Evolutionary conservation across 2,113 vertebrate species (phyloP).

Genomic region (Lampris megalopsis): DNA sequence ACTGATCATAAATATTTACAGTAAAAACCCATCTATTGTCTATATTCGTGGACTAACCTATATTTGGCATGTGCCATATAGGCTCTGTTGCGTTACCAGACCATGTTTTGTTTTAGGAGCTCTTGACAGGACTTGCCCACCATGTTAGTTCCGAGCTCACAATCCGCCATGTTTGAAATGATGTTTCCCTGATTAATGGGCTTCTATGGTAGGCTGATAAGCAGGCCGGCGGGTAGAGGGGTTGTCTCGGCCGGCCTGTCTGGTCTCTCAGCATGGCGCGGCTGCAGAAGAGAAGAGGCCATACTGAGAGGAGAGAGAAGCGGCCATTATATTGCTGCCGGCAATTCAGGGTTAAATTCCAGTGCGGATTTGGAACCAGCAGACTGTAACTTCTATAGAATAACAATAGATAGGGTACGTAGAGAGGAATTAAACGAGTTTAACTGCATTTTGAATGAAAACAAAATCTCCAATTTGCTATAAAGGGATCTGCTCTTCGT

Average conservation of each 20-base stretch:
- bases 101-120: constrained; percentile 1
- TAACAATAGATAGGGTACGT: constrained; percentile 56
- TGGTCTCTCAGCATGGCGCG: constrained; percentile 41
- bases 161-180: constrained; percentile 44
- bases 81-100: not conserved
- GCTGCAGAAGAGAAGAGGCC: constrained; percentile 62
- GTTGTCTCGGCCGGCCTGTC: constrained; percentile 32
- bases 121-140: constrained; percentile 44
- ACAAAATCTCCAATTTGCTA: constrained; percentile 14
- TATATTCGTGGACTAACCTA: not conserved
- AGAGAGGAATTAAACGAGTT: constrained; percentile 31
- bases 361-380: constrained; percentile 73
- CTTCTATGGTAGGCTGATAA: constrained; percentile 52
- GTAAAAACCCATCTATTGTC: too few species aligned
- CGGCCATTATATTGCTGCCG: constrained; percentile 61
- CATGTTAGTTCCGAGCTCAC: not conserved
- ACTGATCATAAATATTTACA: not conserved
- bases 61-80: not conserved
- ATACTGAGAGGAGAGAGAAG: constrained; percentile 51
- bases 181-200: constrained; percentile 63
- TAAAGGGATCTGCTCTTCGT: constrained; percentile 3
- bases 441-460: constrained; percentile 17
- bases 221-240: constrained; percentile 37
- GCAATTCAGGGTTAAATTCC: constrained; percentile 74
- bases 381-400: constrained; percentile 77